Evolutionary conservation across 2,797 vertebrate genomes (phyloP), one percentile per base, ranked within the genome.

Genomic region (Anguilla marmorata): DNA sequence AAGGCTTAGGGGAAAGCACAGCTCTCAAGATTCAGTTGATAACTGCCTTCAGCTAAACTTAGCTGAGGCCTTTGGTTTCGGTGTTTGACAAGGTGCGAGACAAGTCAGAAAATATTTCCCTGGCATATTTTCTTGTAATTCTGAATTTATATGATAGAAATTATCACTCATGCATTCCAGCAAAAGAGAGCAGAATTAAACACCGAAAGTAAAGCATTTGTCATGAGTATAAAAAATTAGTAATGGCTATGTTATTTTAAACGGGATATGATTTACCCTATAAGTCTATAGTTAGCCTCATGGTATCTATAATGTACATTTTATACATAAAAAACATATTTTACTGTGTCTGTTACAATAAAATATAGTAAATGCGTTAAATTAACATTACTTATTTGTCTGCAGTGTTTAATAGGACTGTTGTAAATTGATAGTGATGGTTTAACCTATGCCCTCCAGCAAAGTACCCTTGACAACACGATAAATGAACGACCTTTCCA

Each of bases 381-480:
- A 74, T 74, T 74, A 14, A 8, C 79, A 50, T 48, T 50, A 19
- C 41, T 19, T 24, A 82, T 50, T 7, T 48, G 79, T 8, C 41
- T 50, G 41, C n/a, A 82, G 37, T 8, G 45, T 8, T 50, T 50
- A 9, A 48, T n/a, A 50, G 19, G 45, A 82, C 24, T 50, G 79
- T 48, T 4, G 19, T 48, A 50, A 45, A 82, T 82, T 50, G 79
- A 82, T 82, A 19, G 74, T 41, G 45, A 82, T 82, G 79, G 79
- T 82, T 48, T 82, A 82, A 82, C 79, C 79, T 82, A 48, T 24
- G 45, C 79, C 19, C 79, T 30, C 41, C 79, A 82, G 79, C 16
- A 19, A 50, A 82, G 79, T 9, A 24, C 79, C n/a, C 41, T 79
- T 85, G 74, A 85, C 84, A 76, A 79, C 50, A 60, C 33, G 66